A percentile compares a stretch with the other conserved stretches of the same genome.
phyloP scores from a whole-genome alignment of 2,113 vertebrate species.

The Corythoichthys haematopterus region DNA sequence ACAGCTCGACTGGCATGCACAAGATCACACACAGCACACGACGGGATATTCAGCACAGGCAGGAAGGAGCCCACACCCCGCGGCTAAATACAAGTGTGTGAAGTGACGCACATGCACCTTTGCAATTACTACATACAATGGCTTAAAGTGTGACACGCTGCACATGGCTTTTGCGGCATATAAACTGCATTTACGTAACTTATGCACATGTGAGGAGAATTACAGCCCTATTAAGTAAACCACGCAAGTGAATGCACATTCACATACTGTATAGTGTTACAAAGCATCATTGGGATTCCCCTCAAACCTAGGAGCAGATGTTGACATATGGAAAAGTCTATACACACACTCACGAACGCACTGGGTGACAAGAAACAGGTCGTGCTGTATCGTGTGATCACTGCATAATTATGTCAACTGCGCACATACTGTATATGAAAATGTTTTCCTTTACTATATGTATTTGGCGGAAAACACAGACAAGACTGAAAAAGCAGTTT shows the following conservation, averaged over 20 bases:
- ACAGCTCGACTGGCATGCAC: slow-evolving; percentile 12
- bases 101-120: slow-evolving; percentile 22
- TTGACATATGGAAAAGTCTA: not conserved
- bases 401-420: slow-evolving; percentile 3
- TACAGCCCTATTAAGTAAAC: slow-evolving; percentile 22
- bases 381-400: slow-evolving; percentile 1
- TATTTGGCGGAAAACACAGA: too few species aligned
- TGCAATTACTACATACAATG: slow-evolving; percentile 23
- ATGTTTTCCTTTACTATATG: too few species aligned
- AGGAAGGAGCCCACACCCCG: slow-evolving; percentile 30
- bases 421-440: too few species aligned
- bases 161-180: slow-evolving; percentile 15
- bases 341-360: not conserved
- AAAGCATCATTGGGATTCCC: not conserved
- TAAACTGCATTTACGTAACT: slow-evolving; percentile 8
- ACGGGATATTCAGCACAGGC: slow-evolving; percentile 9
- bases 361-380: not conserved
- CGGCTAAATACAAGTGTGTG: slow-evolving; percentile 15
- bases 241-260: not conserved
- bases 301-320: not conserved
- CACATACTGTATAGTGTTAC: slow-evolving; percentile 2
- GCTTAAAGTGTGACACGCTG: slow-evolving; percentile 19
- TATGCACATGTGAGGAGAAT: slow-evolving; percentile 22
- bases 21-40: slow-evolving; percentile 26
- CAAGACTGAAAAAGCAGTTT: too few species aligned